Evolutionary conservation across 2,113 vertebrate genomes (phyloP), one percentile per base, ranked within the genome.

Genomic region (Myotis brandtii): DNA sequence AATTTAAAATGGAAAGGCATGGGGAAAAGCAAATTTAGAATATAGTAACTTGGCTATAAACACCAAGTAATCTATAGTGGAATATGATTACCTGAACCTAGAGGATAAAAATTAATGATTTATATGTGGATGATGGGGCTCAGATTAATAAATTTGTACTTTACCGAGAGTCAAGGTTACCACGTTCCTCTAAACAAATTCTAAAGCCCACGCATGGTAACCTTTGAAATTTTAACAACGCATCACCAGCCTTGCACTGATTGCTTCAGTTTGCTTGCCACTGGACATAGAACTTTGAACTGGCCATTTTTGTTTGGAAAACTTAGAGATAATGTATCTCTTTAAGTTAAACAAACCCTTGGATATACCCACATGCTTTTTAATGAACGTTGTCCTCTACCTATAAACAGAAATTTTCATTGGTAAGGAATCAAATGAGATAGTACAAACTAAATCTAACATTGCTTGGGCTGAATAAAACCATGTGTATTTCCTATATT

Each of bases 281-380:
- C 86, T 97, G 84, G 92, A 95, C 89, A 96, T 11, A 86, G 95
- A 96, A 98, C 97, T 97, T 97, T 97, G 97, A 96, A 97, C 97
- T 30, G 66, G 56, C 86, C 88, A 97, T 96, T 95, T 97, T 95
- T 97, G 96, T 97, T 97, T 97, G 79, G 94, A 92, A 93, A 96
- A 79, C 70, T 90, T 83, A 64, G 37, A 62, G 37, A 85, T 96
- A 91, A 10, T 86, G 67, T 97, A 93, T 96, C 95, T 90, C 37
- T 59, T 94, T 96, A 97, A 97, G 91, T 97, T 98, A 98, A 97
- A 97, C 87, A 97, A 94, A 97, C 93, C 67, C 82, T 52, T 93
- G 96, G 69, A 96, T 84, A 23, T 54, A 96, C 86, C 86, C 81
- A 93, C 59, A 34, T 34, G 50, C 76, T 96, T 62, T 86, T 95